These are phyloP conservation scores for Notoglanidium macrostoma DNA, from an alignment of 2,797 vertebrate species.

Conservation along the genomic window DNA sequence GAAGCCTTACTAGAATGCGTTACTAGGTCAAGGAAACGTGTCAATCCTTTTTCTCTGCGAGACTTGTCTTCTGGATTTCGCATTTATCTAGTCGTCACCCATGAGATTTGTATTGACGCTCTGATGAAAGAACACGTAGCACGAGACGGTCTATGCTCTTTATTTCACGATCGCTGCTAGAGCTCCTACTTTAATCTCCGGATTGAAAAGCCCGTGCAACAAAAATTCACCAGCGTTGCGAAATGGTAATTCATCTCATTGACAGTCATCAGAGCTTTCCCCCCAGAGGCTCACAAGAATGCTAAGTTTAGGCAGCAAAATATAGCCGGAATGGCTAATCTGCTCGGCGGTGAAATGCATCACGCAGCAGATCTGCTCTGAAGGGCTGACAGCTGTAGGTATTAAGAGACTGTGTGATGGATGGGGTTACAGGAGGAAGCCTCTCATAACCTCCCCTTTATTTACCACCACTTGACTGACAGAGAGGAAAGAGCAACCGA, in stretches of 20 bases:
- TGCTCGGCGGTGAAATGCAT: constrained; percentile 56
- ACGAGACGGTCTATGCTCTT: constrained; percentile 15
- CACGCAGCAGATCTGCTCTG: constrained; percentile 52
- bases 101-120: constrained; percentile 3
- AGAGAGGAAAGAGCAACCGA: constrained; percentile 52
- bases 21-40: constrained; percentile 8
- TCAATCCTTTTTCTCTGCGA: background rate
- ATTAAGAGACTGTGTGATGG: constrained; percentile 75
- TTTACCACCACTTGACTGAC: constrained; percentile 72
- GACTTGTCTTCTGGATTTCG: background rate
- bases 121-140: constrained; percentile 34
- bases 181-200: constrained; percentile 44
- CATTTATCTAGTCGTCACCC: constrained; percentile 18
- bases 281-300: constrained; percentile 54
- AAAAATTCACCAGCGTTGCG: constrained; percentile 50
- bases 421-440: constrained; percentile 71
- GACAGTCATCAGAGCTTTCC: constrained; percentile 54
- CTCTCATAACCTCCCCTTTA: constrained; percentile 73
- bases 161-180: constrained; percentile 24
- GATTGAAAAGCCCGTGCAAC: constrained; percentile 47
- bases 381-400: constrained; percentile 71
- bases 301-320: constrained; percentile 56
- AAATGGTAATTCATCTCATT: constrained; percentile 62
- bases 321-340: constrained; percentile 60
- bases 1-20: background rate